These are phyloP conservation scores for Uria aalge DNA, from an alignment of 2,113 vertebrate genomes.

Conservation along the genomic window DNA sequence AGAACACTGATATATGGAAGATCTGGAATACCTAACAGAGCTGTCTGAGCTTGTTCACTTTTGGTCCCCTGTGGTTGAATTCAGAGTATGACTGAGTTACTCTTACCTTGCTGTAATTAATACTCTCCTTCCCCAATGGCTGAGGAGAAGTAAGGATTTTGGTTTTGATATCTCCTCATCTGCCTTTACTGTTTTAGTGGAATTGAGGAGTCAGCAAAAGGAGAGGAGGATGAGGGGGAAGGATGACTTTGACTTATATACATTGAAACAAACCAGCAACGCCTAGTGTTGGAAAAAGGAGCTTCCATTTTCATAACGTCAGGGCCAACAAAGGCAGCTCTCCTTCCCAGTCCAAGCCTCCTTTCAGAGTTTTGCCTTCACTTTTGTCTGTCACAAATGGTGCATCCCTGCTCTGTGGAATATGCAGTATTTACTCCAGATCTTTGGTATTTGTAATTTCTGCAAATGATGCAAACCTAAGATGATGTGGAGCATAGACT, in stretches of 20 bases:
- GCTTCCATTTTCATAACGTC: not conserved
- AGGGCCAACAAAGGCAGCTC: not conserved
- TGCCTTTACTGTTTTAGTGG: not conserved
- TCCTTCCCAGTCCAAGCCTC: not conserved
- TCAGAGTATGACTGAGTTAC: not conserved
- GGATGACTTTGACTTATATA: not conserved
- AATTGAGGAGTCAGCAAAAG: not conserved
- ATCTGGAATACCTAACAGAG: not conserved
- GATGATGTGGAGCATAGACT: not conserved
- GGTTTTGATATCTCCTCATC: not conserved
- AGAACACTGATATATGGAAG: not conserved
- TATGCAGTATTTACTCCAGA: not conserved
- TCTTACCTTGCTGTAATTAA: not conserved
- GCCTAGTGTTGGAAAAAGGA: not conserved
- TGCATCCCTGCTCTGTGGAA: not conserved
- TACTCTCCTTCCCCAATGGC: not conserved
- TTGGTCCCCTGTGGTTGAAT: not conserved
- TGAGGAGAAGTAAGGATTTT: not conserved
- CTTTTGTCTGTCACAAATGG: not conserved
- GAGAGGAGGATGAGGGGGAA: not conserved
- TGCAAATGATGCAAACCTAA: not conserved
- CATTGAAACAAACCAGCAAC: not conserved
- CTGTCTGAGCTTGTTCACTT: not conserved
- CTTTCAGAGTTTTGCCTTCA: not conserved
- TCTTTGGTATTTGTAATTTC: not conserved